phyloP scores from a whole-genome alignment of 1,140 invertebrate genomes.

The Mercenaria mercenaria region DNA sequence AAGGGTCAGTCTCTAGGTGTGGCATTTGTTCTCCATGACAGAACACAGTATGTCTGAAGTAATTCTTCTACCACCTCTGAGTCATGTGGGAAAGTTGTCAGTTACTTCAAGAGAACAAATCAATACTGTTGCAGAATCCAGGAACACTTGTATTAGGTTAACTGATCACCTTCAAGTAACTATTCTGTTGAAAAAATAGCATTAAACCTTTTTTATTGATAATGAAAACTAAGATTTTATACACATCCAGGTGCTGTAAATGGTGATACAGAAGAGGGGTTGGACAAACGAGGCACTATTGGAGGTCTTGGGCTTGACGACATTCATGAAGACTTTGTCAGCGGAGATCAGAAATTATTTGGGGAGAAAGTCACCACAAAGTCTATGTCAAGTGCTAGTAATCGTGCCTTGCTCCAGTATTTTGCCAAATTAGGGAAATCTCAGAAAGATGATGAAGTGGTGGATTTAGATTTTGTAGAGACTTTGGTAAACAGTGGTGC shows the following conservation, averaged over 20 bases:
- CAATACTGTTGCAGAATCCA: too few species aligned
- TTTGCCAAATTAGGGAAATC: constrained; percentile 82
- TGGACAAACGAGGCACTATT: constrained; percentile 19
- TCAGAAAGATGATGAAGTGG: constrained; percentile 70
- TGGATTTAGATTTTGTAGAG: constrained; percentile 83
- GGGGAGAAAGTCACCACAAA: constrained; percentile 45
- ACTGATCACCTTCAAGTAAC: too few species aligned
- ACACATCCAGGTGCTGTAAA: not conserved
- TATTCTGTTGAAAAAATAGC: too few species aligned
- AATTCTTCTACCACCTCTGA: too few species aligned
- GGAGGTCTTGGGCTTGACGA: constrained; percentile 76
- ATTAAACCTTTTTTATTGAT: too few species aligned
- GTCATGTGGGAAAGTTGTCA: too few species aligned
- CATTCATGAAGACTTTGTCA: constrained; percentile 73
- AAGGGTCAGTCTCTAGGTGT: too few species aligned
- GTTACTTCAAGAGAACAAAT: too few species aligned
- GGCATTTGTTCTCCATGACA: too few species aligned
- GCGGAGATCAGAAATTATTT: constrained; percentile 35
- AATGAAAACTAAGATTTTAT: too few species aligned
- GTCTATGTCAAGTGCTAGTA: constrained; percentile 72
- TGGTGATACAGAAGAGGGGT: not conserved
- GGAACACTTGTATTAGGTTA: too few species aligned
- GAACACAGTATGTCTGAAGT: too few species aligned
- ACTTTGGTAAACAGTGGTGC: constrained; percentile 80
- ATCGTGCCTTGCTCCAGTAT: constrained; percentile 81